phyloP scores from a whole-genome alignment of 2,113 vertebrate genomes.

The Anhinga rufa region DNA sequence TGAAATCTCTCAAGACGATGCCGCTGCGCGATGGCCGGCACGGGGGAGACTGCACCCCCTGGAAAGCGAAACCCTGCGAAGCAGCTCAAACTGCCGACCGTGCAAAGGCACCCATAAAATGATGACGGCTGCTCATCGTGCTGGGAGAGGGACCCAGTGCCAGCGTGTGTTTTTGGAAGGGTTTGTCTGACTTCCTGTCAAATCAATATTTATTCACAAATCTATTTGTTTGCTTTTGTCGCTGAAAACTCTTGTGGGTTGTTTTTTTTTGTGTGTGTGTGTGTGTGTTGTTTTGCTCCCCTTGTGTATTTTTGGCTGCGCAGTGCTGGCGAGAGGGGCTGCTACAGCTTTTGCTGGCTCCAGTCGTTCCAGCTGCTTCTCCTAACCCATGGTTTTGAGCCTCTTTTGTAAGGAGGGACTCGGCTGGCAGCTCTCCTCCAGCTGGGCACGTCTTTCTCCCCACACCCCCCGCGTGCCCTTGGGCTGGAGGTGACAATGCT shows the following conservation, averaged over 20 bases:
- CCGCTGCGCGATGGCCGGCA: rapidly evolving
- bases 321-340: neutral
- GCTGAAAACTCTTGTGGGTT: slow-evolving; percentile 3
- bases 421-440: neutral
- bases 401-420: neutral
- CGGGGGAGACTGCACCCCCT: neutral
- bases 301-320: slow-evolving; percentile 13
- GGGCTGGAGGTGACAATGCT: neutral
- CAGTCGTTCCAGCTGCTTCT: slow-evolving; percentile 4
- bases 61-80: neutral
- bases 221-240: slow-evolving; percentile 61
- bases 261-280: neutral
- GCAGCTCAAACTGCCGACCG: neutral
- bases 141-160: neutral
- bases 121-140: neutral
- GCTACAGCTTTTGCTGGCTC: slow-evolving; percentile 13
- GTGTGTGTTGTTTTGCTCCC: neutral
- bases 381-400: neutral
- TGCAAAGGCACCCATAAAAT: neutral
- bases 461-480: rapidly evolving
- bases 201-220: slow-evolving; percentile 68
- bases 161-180: neutral
- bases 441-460: neutral
- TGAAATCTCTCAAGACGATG: neutral
- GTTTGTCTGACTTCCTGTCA: slow-evolving; percentile 36